Evolutionary conservation across 2,797 vertebrate genomes (phyloP), one percentile per base, ranked within the genome.

Genomic region (Halcyon smyrnensis): DNA sequence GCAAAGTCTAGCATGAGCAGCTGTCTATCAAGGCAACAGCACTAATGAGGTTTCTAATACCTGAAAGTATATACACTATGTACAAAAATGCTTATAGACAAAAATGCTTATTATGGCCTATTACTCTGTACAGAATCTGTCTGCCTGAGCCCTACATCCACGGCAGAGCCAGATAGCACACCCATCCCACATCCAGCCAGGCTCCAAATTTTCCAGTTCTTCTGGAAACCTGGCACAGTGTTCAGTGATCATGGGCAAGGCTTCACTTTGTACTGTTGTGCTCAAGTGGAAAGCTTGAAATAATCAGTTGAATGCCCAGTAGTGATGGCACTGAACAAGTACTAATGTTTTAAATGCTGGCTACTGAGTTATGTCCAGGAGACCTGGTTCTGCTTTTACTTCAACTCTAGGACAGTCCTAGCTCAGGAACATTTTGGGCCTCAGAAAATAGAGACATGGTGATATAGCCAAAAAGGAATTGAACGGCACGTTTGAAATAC

Each of bases 161-260:
- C 64, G 67, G 59, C 20, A 84, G 36, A 77, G 36, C 41, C 68
- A 94, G 37, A 32, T 11, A 95, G 73, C 57, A 95, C 81, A 87
- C 36, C 28, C 43, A 68, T 68, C 39, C 41, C n/a, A 25, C 1
- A 2, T 59, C 41, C 46, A 91, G 53, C 28, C 54, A 93, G 25
- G n/a, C 45, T 91, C 64, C 6, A 6, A 56, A 82, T 78, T 94
- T 96, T 95, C 83, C 70, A 96, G 34, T 32, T 30, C 21, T 86
- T 68, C 77, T 91, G 87, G 87, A 96, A 94, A 91, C 60, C 83
- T 57, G 71, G 81, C 64, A 32, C 3, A 4, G 30, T 48, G 11
- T 80, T 83, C 17, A 62, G 59, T 39, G 65, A 78, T 62, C n/a
- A 5, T 16, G 54, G 57, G 27, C 65, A 75, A 39, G 43, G 85